Conservation (phyloP, 2,113 vertebrate species). For the Clinocottus analis region DNA sequence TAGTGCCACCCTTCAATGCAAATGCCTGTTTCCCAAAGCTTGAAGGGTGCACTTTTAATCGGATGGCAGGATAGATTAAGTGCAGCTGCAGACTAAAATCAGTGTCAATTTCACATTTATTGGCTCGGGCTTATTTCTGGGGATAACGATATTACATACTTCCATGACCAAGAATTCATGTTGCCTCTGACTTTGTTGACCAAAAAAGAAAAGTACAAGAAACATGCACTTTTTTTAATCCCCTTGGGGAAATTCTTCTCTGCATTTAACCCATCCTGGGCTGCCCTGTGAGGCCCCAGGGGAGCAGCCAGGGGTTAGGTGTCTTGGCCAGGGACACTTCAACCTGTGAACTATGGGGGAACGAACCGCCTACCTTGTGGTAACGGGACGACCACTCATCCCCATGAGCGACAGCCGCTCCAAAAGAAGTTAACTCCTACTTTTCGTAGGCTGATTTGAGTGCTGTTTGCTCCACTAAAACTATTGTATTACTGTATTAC, state of each 20-base stretch:
- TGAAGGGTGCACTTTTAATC: slow-evolving; percentile 33
- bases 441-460: background rate
- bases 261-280: too few species aligned
- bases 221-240: too few species aligned
- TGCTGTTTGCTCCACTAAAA: background rate
- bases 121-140: slow-evolving; percentile 14
- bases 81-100: slow-evolving; percentile 45
- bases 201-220: too few species aligned
- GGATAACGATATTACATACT: slow-evolving; percentile 14
- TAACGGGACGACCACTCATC: too few species aligned
- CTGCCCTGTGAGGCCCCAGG: too few species aligned
- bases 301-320: too few species aligned
- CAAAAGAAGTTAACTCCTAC: background rate
- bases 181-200: background rate
- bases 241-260: too few species aligned
- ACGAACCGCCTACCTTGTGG: too few species aligned
- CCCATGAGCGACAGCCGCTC: too few species aligned
- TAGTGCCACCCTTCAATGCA: slow-evolving; percentile 5
- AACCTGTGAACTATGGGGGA: too few species aligned
- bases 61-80: slow-evolving; percentile 27
- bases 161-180: background rate
- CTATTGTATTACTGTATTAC: background rate
- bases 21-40: slow-evolving; percentile 19
- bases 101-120: slow-evolving; percentile 28
- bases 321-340: too few species aligned